phyloP scores from a whole-genome alignment of 2,888 invertebrate genomes.

The Ennomos fuscantarius region DNA sequence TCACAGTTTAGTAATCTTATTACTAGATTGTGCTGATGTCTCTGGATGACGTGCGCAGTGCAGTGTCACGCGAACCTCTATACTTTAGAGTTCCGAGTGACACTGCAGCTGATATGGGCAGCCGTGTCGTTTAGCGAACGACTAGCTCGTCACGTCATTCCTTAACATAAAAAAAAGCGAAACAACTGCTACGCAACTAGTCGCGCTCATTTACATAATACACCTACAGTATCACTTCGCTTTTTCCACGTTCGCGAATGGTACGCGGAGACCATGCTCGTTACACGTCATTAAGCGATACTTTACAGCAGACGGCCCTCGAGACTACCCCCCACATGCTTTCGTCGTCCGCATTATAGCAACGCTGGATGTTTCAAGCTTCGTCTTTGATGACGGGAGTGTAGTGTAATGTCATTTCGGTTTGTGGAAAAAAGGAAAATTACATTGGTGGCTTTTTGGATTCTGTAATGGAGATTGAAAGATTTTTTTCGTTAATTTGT shows the following conservation, averaged over 20 bases:
- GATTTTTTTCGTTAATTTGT: neutral
- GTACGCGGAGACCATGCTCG: slow-evolving; percentile 73
- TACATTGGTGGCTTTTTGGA: slow-evolving; percentile 24
- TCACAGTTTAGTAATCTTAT: no score
- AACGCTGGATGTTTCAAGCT: slow-evolving; percentile 46
- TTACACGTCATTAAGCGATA: slow-evolving; percentile 85
- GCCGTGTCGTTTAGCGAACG: no score
- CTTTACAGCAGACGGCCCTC: slow-evolving; percentile 84
- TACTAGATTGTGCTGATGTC: no score
- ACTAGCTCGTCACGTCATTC: no score
- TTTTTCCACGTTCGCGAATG: slow-evolving; percentile 68
- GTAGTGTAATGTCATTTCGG: slow-evolving; percentile 29
- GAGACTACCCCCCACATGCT: slow-evolving; percentile 73
- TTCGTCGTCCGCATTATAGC: slow-evolving; percentile 48
- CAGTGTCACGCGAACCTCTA: no score
- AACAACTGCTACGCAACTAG: neutral
- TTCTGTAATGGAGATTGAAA: neutral
- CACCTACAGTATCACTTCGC: slow-evolving; percentile 39
- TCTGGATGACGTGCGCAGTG: no score
- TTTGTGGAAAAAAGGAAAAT: slow-evolving; percentile 12
- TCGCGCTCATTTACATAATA: slow-evolving; percentile 20
- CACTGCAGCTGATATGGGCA: no score
- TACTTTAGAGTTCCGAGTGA: no score
- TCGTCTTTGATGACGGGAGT: slow-evolving; percentile 38
- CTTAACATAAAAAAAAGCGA: no score